phyloP scores from a whole-genome alignment of 2,888 invertebrate species.

The Ophion ellenae region DNA sequence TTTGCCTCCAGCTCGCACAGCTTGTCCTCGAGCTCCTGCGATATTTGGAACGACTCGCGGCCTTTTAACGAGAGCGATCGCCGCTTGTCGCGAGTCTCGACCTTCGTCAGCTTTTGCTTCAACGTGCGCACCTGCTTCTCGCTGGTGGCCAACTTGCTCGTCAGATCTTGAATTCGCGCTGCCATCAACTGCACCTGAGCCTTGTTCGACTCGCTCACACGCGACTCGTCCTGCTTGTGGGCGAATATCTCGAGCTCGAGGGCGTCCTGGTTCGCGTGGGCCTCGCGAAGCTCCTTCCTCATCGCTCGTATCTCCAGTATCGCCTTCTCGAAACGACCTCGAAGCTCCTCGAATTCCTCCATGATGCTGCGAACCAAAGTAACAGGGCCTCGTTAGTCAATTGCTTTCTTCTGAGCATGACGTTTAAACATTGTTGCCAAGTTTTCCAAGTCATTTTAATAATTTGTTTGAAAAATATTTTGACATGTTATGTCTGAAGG shows the following conservation, averaged over 20 bases:
- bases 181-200: slow-evolving; percentile 93
- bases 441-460: no score
- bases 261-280: slow-evolving; percentile 91
- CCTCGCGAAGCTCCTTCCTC: slow-evolving; percentile 92
- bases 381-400: background rate
- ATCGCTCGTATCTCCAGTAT: slow-evolving; percentile 93
- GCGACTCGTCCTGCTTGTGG: slow-evolving; percentile 89
- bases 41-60: slow-evolving; percentile 91
- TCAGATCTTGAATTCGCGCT: slow-evolving; percentile 92
- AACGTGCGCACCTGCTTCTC: slow-evolving; percentile 92
- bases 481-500: no score
- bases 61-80: slow-evolving; percentile 93
- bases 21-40: slow-evolving; percentile 94
- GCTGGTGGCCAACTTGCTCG: slow-evolving; percentile 91
- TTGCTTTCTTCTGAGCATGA: background rate
- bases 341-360: slow-evolving; percentile 92
- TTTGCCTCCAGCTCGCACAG: slow-evolving; percentile 92
- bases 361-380: slow-evolving; percentile 85
- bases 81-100: slow-evolving; percentile 91
- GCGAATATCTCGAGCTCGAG: slow-evolving; percentile 92
- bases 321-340: slow-evolving; percentile 91
- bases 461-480: no score
- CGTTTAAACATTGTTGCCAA: no score
- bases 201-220: slow-evolving; percentile 87
- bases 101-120: slow-evolving; percentile 91